phyloP scores from a whole-genome alignment of 2,888 invertebrate genomes.

The Lagria hirta region DNA sequence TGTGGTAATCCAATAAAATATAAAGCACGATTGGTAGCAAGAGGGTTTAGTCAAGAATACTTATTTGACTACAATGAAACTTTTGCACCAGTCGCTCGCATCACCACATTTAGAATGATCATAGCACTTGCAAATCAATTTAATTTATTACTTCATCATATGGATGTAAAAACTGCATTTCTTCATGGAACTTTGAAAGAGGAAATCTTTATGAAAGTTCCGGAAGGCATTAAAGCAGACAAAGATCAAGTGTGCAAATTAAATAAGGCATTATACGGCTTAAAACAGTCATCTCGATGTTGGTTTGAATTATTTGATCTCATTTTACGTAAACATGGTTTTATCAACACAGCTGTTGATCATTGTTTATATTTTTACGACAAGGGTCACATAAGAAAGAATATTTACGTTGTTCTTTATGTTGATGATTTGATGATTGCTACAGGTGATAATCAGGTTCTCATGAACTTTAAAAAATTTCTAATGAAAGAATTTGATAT shows the following conservation, averaged over 20 bases:
- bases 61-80: constrained; percentile 17
- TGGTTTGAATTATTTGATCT: constrained; percentile 16
- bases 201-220: constrained; percentile 19
- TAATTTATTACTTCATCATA: constrained; percentile 6
- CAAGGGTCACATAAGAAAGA: constrained; percentile 1
- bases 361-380: constrained; percentile 17
- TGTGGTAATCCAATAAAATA: constrained; percentile 5
- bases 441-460: constrained; percentile 12
- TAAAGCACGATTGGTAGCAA: constrained; percentile 5
- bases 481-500: constrained; percentile 30
- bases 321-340: constrained; percentile 3
- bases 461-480: constrained; percentile 17
- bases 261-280: constrained; percentile 21
- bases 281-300: constrained; percentile 25
- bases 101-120: constrained; percentile 13
- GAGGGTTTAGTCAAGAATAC: constrained; percentile 8
- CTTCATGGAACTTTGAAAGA: constrained; percentile 15
- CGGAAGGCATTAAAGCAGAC: constrained; percentile 7
- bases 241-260: constrained; percentile 14
- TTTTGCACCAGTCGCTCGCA: constrained; percentile 17
- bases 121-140: constrained; percentile 12
- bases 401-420: constrained; percentile 14
- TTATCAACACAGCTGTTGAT: constrained; percentile 14
- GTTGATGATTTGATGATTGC: constrained; percentile 22
- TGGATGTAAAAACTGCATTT: constrained; percentile 24